Evolutionary conservation across 1,140 invertebrate genomes (phyloP).

Genomic region (Radopholus similis): DNA sequence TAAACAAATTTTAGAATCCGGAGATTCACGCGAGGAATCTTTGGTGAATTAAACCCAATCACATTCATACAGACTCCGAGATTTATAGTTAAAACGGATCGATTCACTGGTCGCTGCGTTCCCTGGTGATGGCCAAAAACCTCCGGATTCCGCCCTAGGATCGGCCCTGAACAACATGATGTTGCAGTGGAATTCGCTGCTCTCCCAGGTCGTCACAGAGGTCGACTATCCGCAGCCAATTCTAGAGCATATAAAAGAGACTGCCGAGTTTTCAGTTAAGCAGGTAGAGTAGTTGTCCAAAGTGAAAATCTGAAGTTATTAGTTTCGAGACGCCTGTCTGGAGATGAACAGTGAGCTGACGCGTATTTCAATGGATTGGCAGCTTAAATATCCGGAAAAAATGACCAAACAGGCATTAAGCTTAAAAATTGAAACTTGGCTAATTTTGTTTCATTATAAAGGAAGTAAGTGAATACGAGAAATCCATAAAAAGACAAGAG

Average conservation of each 20-base stretch:
- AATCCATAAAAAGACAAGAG: conserved; percentile 28
- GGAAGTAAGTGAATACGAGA: conserved; percentile 27
- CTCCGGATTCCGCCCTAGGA: conserved; percentile 20
- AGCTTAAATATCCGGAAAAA: conserved; percentile 22
- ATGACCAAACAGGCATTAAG: conserved; percentile 18
- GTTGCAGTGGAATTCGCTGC: conserved; percentile 35
- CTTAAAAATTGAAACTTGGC: neutral
- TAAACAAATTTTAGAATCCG: neutral
- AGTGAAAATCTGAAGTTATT: neutral
- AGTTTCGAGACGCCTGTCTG: conserved; percentile 28
- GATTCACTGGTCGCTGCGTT: neutral
- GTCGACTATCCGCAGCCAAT: conserved; percentile 30
- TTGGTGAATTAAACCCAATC: neutral
- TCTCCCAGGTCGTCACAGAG: conserved; percentile 18
- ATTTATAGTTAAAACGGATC: neutral
- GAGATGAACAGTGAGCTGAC: conserved; percentile 32
- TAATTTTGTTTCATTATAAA: conserved; percentile 19
- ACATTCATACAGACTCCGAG: too few relatives aligned
- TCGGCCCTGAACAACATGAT: conserved; percentile 31
- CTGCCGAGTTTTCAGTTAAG: conserved; percentile 35
- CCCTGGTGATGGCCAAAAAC: neutral
- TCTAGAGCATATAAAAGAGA: conserved; percentile 36
- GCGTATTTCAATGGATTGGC: conserved; percentile 29
- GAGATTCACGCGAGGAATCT: neutral
- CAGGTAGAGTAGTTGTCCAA: conserved; percentile 7